Conservation (phyloP, 2,113 vertebrate genomes). For the Leptobrachium leishanense region DNA sequence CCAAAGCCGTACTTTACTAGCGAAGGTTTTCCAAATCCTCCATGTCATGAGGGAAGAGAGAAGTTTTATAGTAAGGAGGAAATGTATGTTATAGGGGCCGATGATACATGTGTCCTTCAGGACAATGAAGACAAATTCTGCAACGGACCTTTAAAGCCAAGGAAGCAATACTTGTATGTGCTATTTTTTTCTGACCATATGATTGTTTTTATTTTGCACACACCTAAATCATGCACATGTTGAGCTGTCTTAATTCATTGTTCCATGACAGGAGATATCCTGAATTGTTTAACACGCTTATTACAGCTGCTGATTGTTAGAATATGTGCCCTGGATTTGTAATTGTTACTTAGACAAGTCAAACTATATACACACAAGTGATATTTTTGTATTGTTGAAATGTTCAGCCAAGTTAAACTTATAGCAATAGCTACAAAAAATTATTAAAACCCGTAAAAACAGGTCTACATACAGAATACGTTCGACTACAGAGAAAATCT, state of each 20-base stretch:
- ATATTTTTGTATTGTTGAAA: no score
- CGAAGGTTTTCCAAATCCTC: slow-evolving; percentile 85
- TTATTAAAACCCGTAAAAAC: no score
- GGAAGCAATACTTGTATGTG: slow-evolving; percentile 89
- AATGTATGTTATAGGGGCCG: slow-evolving; percentile 83
- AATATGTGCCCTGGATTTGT: not conserved
- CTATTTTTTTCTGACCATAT: not conserved
- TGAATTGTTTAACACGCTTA: not conserved
- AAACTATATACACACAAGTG: no score
- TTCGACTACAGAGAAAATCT: no score
- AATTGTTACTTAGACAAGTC: no score
- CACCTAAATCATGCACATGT: not conserved
- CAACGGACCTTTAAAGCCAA: slow-evolving; percentile 92
- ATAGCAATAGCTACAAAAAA: no score
- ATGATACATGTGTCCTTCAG: slow-evolving; percentile 72
- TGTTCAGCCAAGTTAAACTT: no score
- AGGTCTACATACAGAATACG: no score
- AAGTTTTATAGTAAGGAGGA: slow-evolving; percentile 62
- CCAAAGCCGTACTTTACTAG: slow-evolving; percentile 89
- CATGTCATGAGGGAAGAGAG: slow-evolving; percentile 66
- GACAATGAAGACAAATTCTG: slow-evolving; percentile 79
- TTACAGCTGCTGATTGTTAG: not conserved
- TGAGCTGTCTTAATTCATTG: not conserved
- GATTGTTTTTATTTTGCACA: not conserved
- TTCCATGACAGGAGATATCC: not conserved